phyloP scores from a whole-genome alignment of 2,888 invertebrate species.

The Aradus depressus region DNA sequence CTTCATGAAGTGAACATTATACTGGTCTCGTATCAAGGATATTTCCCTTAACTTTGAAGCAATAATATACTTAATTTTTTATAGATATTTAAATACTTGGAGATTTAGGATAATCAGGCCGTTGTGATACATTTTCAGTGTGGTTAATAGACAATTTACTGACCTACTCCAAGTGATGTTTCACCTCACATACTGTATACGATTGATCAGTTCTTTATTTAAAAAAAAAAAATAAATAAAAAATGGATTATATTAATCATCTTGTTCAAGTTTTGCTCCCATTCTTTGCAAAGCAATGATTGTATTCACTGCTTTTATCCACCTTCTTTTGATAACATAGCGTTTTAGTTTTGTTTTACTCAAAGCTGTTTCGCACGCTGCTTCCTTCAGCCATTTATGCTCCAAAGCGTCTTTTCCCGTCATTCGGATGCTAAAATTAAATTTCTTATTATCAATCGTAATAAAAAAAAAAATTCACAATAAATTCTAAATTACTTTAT shows the following conservation, averaged over 20 bases:
- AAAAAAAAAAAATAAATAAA: too few relatives aligned
- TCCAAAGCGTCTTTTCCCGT: constrained; percentile 56
- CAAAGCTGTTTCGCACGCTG: constrained; percentile 42
- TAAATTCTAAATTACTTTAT: constrained; percentile 2
- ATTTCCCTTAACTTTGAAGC: too few relatives aligned
- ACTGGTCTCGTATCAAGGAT: too few relatives aligned
- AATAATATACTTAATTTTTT: too few relatives aligned
- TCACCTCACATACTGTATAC: too few relatives aligned
- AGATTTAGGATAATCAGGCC: too few relatives aligned
- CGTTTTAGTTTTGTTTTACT: constrained; percentile 71
- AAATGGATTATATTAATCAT: constrained; percentile 18
- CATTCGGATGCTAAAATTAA: constrained; percentile 52
- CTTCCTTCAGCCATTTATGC: constrained; percentile 65
- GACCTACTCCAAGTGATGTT: too few relatives aligned
- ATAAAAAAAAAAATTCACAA: constrained; percentile 11
- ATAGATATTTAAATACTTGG: too few relatives aligned
- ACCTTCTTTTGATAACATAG: constrained; percentile 80
- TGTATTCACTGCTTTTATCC: constrained; percentile 81
- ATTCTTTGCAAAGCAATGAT: constrained; percentile 75
- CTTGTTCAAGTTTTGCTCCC: constrained; percentile 59
- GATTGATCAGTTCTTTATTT: too few relatives aligned
- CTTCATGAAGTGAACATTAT: too few relatives aligned
- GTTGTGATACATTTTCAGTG: too few relatives aligned
- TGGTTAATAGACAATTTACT: too few relatives aligned
- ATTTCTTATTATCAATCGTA: constrained; percentile 5